A percentile compares a stretch with the other conserved stretches of the same genome.
These are phyloP conservation scores for Ophthalmolycus amberensis DNA, from an alignment of 2,113 vertebrate genomes.

Conservation along the genomic window DNA sequence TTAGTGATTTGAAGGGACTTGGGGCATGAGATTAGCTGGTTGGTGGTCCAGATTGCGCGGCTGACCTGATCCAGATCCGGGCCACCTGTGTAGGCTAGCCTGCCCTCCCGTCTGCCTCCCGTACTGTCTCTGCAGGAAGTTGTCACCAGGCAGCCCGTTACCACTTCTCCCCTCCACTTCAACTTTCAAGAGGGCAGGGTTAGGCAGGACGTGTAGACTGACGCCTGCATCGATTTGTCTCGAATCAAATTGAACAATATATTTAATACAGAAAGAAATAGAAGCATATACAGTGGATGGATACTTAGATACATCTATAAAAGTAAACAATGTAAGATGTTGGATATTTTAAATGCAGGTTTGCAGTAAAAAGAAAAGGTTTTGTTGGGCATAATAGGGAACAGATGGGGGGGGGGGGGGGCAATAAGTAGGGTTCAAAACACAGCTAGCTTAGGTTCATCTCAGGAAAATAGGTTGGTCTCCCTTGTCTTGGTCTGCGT, in stretches of 20 bases:
- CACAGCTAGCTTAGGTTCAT: conserved; percentile 29
- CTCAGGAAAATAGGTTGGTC: conserved; percentile 50
- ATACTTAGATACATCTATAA: not conserved
- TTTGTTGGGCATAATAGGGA: not conserved
- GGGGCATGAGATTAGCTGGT: conserved; percentile 53
- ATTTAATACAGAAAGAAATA: not conserved
- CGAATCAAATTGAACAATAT: not conserved
- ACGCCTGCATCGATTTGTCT: not conserved
- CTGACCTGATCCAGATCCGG: conserved; percentile 77
- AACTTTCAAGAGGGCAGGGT: conserved; percentile 7
- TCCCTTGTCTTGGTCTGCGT: conserved; percentile 55
- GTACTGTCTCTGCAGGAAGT: conserved; percentile 76
- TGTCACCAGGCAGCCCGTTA: conserved; percentile 69
- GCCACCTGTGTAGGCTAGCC: conserved; percentile 77
- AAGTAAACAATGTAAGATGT: not conserved
- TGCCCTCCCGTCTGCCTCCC: conserved; percentile 77
- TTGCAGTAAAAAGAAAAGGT: not conserved
- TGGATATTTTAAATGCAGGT: not conserved
- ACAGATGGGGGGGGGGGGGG: not conserved
- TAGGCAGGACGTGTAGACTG: not conserved
- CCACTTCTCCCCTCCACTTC: conserved; percentile 24
- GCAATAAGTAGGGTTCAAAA: conserved; percentile 34
- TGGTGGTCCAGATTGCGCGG: conserved; percentile 27
- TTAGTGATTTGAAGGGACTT: conserved; percentile 37
- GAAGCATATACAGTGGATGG: not conserved